Percentiles rank a stretch among this genome's conserved stretches.
These are phyloP conservation scores for Paraplagusia blochii DNA, from an alignment of 2,113 vertebrate genomes.

Conservation along the genomic window DNA sequence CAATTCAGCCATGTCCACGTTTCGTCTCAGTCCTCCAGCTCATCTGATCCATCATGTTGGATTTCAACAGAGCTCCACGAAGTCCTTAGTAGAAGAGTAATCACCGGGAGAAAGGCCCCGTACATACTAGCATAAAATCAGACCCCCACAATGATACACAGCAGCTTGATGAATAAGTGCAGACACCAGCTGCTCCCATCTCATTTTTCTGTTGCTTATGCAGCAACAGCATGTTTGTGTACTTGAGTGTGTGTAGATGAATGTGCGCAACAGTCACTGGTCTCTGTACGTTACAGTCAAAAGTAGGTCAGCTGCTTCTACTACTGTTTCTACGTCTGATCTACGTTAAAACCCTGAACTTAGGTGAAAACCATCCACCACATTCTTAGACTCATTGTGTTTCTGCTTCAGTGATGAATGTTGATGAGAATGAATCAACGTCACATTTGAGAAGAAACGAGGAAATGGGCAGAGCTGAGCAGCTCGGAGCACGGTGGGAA, in stretches of 20 bases:
- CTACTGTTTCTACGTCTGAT: too few relatives aligned
- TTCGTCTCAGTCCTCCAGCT: too few relatives aligned
- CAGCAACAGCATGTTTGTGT: conserved; percentile 6
- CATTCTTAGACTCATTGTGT: background rate
- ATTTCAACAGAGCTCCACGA: too few relatives aligned
- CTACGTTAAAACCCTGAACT: too few relatives aligned
- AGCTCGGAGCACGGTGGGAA: too few relatives aligned
- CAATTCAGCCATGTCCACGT: too few relatives aligned
- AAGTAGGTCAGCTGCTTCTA: conserved; percentile 21
- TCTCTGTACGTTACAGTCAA: background rate
- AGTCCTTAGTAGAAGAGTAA: too few relatives aligned
- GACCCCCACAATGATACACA: background rate
- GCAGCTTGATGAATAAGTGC: conserved; percentile 10
- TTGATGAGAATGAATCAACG: background rate
- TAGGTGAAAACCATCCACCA: too few relatives aligned
- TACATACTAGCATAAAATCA: background rate
- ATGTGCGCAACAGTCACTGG: too few relatives aligned
- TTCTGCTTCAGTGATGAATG: background rate
- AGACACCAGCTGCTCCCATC: conserved; percentile 17
- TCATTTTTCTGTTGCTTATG: conserved; percentile 11
- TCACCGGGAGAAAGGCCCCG: too few relatives aligned
- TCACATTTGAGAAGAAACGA: background rate
- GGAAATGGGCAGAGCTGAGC: too few relatives aligned
- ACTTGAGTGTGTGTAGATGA: background rate
- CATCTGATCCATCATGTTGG: too few relatives aligned